These are phyloP conservation scores for Ranitomeya imitator DNA, from an alignment of 2,113 vertebrate species.

Conservation along the genomic window DNA sequence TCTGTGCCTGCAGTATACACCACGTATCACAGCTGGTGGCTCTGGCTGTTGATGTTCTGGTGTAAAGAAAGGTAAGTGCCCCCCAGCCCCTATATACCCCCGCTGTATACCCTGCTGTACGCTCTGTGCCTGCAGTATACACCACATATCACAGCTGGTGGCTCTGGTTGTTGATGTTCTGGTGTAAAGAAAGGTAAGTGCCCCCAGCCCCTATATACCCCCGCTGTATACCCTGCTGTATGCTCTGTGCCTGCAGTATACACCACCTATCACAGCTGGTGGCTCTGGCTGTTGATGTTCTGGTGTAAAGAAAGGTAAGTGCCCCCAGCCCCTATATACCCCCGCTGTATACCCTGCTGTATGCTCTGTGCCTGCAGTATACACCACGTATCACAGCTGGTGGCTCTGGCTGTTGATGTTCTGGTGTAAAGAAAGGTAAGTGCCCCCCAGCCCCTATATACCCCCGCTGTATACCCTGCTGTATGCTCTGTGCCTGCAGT, in stretches of 20 bases:
- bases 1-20: background rate
- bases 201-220: background rate
- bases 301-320: conserved; percentile 74
- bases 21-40: background rate
- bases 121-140: background rate
- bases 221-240: background rate
- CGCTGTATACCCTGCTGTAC: background rate
- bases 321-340: background rate
- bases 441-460: background rate
- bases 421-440: conserved; percentile 87
- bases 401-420: no score
- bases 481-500: background rate
- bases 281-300: no score
- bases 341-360: background rate
- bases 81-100: no score
- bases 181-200: conserved; percentile 87
- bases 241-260: background rate
- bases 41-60: conserved; percentile 3
- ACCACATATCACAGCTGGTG: background rate
- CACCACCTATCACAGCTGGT: background rate
- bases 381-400: background rate
- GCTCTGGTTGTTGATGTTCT: no score
- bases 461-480: background rate
- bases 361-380: background rate
- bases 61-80: conserved; percentile 88